Evolutionary conservation across 2,113 vertebrate species (phyloP), one percentile per base, ranked within the genome.

Genomic region (Cygnus buccinator): DNA sequence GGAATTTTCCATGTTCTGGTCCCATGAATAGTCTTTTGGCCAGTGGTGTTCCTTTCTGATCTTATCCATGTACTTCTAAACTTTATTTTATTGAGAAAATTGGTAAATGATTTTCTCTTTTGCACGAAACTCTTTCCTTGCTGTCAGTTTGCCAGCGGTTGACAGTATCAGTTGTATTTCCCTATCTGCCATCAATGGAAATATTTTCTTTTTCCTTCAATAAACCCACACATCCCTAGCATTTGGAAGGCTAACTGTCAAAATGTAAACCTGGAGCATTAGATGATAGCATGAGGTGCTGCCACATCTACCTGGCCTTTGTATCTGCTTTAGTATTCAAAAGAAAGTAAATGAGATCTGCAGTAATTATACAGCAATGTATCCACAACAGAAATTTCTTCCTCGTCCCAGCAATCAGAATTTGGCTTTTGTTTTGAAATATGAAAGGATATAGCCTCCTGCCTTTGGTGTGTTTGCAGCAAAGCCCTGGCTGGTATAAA

Each of bases 351-450:
- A 84, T 70, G 31, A 91, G 82, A 73, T 89, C 50, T 82, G 50
- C 86, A 67, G 73, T 86, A 95, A 94, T 94, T 95, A 92, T 3
- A 25, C 54, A 79, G 74, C 50, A 33, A 66, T 50, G 71, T 93
- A 88, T 89, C 84, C 95, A 90, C 87, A 95, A 93, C 67, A 95
- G 78, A 66, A 93, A 78, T 18, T 5, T 82, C 91, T 95, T 95
- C 93, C 80, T 92, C 7, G 0, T 93, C 89, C 74, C 73, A 43
- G 77, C 1, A 0, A 81, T 93, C 89, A 85, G 89, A 89, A 94
- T 37, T 87, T 91, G 81, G 70, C 89, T 93, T 92, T 82, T 74
- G 80, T 65, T 84, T 81, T 61, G 89, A 52, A 33, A 43, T 86
- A 59, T 79, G 90, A 89, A 92, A 92, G 43, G 86, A 41, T 92